Base-by-base conservation (phyloP, 1,140 invertebrate genomes). In the Scaptodrosophila lebanonensis region DNA sequence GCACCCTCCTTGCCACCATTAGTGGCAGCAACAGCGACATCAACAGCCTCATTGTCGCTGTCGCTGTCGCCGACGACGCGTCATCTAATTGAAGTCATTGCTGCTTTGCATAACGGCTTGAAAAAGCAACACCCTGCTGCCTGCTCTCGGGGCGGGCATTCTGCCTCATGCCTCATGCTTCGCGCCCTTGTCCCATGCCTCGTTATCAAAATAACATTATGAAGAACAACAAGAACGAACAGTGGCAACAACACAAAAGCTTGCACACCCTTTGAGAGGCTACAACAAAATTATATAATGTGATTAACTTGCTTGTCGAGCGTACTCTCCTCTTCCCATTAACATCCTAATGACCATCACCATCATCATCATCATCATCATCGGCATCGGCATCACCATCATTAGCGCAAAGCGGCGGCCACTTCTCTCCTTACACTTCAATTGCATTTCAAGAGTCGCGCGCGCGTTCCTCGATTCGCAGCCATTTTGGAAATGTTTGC, bases 361-460 rank as follows among this genome's bases (percentile, higher is more conserved):
- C n/a, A n/a, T n/a, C n/a, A n/a, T n/a, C n/a, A n/a, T n/a, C n/a
- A n/a, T n/a, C n/a, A n/a, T n/a, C n/a, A n/a, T n/a, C n/a, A n/a
- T n/a, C n/a, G n/a, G n/a, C n/a, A n/a, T n/a, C n/a, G n/a, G n/a
- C n/a, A n/a, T n/a, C n/a, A n/a, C n/a, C n/a, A n/a, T n/a, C n/a
- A n/a, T n/a, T n/a, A n/a, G n/a, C n/a, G n/a, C n/a, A n/a, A n/a
- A 33, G 53, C 33, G 38, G 36, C 44, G 38, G 57, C 44, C 64
- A 67, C 70, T 75, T 75, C 60, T 73, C 48, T 58, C 29, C 47
- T 68, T 79, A 72, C 73, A 77, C 72, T 77, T 68, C 72, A 72
- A 79, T 68, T 65, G 64, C 53, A 77, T 61, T 68, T 79, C 64
- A 69, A 75, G 70, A 57, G 60, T 22, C 42, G 52, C 3, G 17